Percentiles rank a stretch among this genome's conserved stretches.
phyloP scores from a whole-genome alignment of 2,113 vertebrate genomes.

The Tragelaphus scriptus region DNA sequence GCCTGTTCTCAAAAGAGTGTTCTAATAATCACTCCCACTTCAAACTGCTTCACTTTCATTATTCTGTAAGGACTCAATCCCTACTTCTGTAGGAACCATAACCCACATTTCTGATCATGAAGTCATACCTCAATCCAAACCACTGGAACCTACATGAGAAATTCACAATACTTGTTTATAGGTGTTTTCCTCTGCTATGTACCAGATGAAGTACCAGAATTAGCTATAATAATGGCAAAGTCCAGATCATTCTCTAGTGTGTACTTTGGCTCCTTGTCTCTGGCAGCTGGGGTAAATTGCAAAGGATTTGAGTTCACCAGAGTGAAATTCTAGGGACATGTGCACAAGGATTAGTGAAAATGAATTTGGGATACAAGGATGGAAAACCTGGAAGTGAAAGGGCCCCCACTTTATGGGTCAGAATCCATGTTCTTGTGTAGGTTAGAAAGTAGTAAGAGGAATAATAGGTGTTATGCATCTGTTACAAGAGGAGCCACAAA shows the following conservation, averaged over 20 bases:
- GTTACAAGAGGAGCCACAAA: background rate
- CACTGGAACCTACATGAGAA: background rate
- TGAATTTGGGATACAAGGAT: background rate
- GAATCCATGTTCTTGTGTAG: background rate
- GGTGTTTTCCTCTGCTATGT: background rate
- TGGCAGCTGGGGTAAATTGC: background rate
- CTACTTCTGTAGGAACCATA: background rate
- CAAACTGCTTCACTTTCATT: background rate
- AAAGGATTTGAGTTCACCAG: background rate
- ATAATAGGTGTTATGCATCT: background rate
- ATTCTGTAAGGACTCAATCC: background rate
- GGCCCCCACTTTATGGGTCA: background rate
- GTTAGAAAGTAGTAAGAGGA: background rate
- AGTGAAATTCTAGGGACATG: background rate
- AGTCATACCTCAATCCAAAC: background rate
- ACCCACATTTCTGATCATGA: background rate
- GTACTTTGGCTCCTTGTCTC: conserved; percentile 35
- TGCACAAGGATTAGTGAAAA: background rate
- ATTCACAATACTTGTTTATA: background rate
- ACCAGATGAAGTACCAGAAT: background rate
- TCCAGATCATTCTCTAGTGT: conserved; percentile 10
- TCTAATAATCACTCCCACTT: background rate
- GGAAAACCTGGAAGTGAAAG: background rate
- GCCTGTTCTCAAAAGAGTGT: background rate
- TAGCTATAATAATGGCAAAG: conserved; percentile 34